A percentile compares a stretch with the other conserved stretches of the same genome.
phyloP scores from a whole-genome alignment of 2,797 vertebrate species.

The Gouania willdenowi region DNA sequence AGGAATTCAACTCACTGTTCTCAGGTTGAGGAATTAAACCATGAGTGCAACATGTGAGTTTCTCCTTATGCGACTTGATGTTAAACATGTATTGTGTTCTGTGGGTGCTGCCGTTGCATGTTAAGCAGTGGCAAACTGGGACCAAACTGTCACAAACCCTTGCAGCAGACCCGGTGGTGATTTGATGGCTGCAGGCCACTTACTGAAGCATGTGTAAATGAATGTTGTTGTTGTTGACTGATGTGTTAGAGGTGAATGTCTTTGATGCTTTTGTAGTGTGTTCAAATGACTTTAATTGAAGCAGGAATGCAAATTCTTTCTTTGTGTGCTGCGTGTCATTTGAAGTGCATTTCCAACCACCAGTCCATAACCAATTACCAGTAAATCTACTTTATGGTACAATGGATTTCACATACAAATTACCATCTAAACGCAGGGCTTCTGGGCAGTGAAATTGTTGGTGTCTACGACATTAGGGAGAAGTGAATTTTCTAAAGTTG shows the following conservation, averaged over 20 bases:
- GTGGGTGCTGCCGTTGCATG: background rate
- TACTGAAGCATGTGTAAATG: background rate
- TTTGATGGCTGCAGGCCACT: conserved; percentile 15
- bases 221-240: conserved; percentile 1
- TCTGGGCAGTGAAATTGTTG: no score
- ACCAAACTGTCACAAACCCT: conserved; percentile 3
- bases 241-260: conserved; percentile 13
- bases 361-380: no score
- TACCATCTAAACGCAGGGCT: no score
- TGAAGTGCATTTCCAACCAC: no score
- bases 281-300: conserved; percentile 1
- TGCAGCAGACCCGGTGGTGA: conserved; percentile 11
- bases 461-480: no score
- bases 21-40: no score
- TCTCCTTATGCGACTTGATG: background rate
- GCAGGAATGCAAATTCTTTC: no score
- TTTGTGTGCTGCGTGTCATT: no score
- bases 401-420: no score
- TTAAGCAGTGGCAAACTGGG: background rate
- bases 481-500: no score
- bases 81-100: conserved; percentile 8
- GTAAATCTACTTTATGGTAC: no score
- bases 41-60: no score
- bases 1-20: conserved; percentile 1
- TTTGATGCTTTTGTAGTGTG: background rate